Evolutionary conservation across 2,113 vertebrate genomes (phyloP), one percentile per base, ranked within the genome.

Genomic region (Rhinogobius similis): DNA sequence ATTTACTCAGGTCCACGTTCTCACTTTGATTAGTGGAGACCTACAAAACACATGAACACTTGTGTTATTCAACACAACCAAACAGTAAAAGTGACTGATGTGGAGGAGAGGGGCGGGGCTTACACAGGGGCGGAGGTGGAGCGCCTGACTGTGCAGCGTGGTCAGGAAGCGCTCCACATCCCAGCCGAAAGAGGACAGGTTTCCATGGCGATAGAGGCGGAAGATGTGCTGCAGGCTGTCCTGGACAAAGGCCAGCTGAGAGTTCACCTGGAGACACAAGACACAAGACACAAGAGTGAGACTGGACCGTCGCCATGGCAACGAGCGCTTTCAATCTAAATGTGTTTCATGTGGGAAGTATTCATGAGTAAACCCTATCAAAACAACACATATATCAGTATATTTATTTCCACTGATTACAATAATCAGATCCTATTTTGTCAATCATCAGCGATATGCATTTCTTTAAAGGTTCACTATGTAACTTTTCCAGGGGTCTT

Each of bases 211-310:
- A 36, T 61, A 61, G 8, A 61, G 58, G 9, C 12, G 18, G 4
- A n/a, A 11, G 18, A 61, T 36, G 27, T 36, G 29, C 29, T 4
- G 14, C 14, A 61, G 29, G 29, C 18, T 61, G 2, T 61, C 58
- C 29, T 32, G 27, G 10, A 61, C 58, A 61, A 61, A 61, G 1
- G 9, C 29, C 58, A 61, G 18, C 58, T 61, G 58, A 61, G 58
- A n/a, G 8, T 36, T 10, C 20, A 21, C 20, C 58, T 61, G 58
- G 1, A 61, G 27, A 61, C 29, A 61, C 7, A 52, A 2, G 8
- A 20, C 16, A 32, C 27, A 32, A n/a, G n/a, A n/a, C n/a, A n/a
- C n/a, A n/a, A n/a, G n/a, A n/a, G n/a, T n/a, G n/a, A n/a, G n/a
- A n/a, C n/a, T n/a, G n/a, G n/a, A n/a, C n/a, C n/a, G n/a, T n/a